Conservation (phyloP, 2,113 vertebrate genomes). For the Butorides virescens region DNA sequence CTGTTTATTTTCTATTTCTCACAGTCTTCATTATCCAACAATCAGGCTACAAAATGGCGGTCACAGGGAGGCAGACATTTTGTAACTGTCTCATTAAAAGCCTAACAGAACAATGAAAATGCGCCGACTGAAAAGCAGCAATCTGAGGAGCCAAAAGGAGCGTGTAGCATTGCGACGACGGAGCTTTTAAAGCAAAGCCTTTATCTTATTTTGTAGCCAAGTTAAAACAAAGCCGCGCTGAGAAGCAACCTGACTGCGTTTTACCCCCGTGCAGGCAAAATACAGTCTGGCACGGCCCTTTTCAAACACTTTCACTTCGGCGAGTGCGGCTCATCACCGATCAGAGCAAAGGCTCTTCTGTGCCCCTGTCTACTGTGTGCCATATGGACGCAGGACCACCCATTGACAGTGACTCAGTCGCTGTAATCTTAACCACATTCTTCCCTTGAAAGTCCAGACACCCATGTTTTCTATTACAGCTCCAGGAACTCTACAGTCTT, state of each 20-base stretch:
- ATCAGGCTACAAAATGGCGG: conserved; percentile 80
- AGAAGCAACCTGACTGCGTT: not conserved
- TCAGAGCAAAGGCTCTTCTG: not conserved
- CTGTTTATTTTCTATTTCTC: conserved; percentile 59
- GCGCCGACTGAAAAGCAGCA: not conserved
- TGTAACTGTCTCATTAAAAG: conserved; percentile 59
- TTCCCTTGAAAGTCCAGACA: conserved; percentile 9
- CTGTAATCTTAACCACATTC: conserved; percentile 45
- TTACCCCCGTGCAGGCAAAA: not conserved
- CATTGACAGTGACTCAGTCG: conserved; percentile 3
- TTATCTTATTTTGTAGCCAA: not conserved
- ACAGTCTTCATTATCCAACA: conserved; percentile 74
- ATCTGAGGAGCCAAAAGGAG: not conserved
- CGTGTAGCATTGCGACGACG: rapidly evolving
- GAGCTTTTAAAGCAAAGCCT: not conserved
- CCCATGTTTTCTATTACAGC: conserved; percentile 30
- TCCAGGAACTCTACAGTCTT: not conserved
- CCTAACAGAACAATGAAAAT: not conserved
- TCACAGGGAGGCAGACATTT: conserved; percentile 79
- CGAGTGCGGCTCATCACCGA: not conserved
- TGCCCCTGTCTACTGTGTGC: not conserved
- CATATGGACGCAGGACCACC: conserved; percentile 36
- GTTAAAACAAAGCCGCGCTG: not conserved
- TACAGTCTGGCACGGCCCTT: not conserved
- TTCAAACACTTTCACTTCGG: not conserved